Base-by-base conservation (phyloP, 2,113 vertebrate genomes). In the Suncus etruscus region DNA sequence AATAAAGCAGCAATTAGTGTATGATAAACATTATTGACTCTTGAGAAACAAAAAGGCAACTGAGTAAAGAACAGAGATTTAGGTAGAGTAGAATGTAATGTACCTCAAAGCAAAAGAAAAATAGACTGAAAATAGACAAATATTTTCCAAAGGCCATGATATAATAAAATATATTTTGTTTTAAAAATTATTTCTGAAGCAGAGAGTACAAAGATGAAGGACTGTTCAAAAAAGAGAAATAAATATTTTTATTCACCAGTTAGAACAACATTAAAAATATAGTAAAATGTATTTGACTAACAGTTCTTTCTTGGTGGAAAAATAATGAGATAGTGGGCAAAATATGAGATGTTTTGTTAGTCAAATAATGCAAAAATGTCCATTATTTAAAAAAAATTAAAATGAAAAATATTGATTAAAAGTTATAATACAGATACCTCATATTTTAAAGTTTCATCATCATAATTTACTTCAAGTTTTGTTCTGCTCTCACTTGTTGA, bases 1-100 rank as follows among this genome's bases (percentile, higher is more conserved):
- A 94, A 95, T 76, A 82, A 95, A 96, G 83, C 12, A 92, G 77
- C 78, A 75, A 81, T 91, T 68, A 74, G 61, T 75, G 92, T 94
- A 54, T 54, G 80, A 76, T 51, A 75, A 90, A 54, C 25, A 48
- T 8, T 20, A 18, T 45, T 83, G 61, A n/a, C 61, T 76, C 92
- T 95, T 95, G 54, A 95, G 94, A 94, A 92, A 87, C 81, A 87
- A 16, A 88, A 81, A 86, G 48, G 25, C 69, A 90, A 47, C 8
- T 31, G 47, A 9, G 8, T 51, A 61, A 82, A 65, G n/a, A 31
- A 50, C 15, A 45, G 18, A 4, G 11, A 39, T 39, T 39, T 39
- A 88, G 65, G 47, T 5, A 16, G 12, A 65, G 47, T 5, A 16
- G 12, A 12, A 20, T n/a, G 31, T 18, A 7, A 22, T 54, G 16